Evolutionary conservation across 2,113 vertebrate genomes (phyloP), one percentile per base, ranked within the genome.

Genomic region (Neomonachus schauinslandi): DNA sequence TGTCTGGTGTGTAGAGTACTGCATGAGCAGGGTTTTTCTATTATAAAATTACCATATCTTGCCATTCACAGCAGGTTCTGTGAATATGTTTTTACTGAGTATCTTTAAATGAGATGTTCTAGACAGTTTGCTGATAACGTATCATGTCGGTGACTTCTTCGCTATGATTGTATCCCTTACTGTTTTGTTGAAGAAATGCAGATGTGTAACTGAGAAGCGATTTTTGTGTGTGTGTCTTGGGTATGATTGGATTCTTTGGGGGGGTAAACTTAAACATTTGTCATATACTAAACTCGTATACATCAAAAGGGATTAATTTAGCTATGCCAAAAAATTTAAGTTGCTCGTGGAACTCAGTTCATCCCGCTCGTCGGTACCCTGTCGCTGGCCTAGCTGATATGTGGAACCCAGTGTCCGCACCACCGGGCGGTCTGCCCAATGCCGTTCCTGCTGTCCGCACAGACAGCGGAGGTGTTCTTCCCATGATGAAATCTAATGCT

Each of bases 61-160:
- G 98, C 98, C 99, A 97, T 99, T 98, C 99, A 98, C 99, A 98
- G 99, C 99, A 97, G 99, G 99, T 98, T 99, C 99, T 99, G 99
- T 99, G 98, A 98, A 97, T 98, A 97, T 26, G 4, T 98, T 99
- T 98, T 98, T 98, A 97, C 97, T 76, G 36, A 98, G 92, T 97
- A 96, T 99, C 98, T 99, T 97, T 98, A 98, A 96, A 91, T 96
- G 98, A 99, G 98, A 97, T 96, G 0, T 98, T 98, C 97, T 98
- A 98, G 98, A 39, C 95, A 55, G 63, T 57, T 98, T 98, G 98
- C 96, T 98, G 98, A 97, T 98, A 98, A 97, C 67, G 91, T 98
- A 95, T 98, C 61, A 96, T 98, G 98, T 98, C 98, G 98, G 61
- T 98, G 98, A 97, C 94, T 98, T 98, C 98, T 93, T 98, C 91